Evolutionary conservation across 1,140 invertebrate genomes (phyloP).

Genomic region (Drosophila carrolli): DNA sequence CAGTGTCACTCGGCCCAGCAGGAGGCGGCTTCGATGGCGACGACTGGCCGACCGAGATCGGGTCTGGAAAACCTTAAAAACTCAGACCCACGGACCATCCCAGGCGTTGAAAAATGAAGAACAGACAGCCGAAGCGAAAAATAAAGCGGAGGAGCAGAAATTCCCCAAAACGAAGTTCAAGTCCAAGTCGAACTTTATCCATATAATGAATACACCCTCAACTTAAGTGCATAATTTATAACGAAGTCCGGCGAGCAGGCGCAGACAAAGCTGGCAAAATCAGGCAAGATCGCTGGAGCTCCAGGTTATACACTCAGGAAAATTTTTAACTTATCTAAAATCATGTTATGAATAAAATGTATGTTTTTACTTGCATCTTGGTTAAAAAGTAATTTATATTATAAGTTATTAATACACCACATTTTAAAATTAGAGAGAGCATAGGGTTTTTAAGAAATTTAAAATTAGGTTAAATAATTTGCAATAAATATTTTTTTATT

Average conservation of each 20-base stretch:
- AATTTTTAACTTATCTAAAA: neutral
- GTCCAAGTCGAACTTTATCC: slow-evolving; percentile 72
- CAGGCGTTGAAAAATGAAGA: slow-evolving; percentile 81
- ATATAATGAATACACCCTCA: slow-evolving; percentile 81
- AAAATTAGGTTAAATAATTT: too few relatives aligned
- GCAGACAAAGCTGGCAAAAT: slow-evolving; percentile 34
- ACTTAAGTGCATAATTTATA: slow-evolving; percentile 84
- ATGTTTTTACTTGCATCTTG: too few relatives aligned
- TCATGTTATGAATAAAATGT: too few relatives aligned
- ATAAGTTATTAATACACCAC: too few relatives aligned
- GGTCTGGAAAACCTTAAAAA: slow-evolving; percentile 11
- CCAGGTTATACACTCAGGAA: slow-evolving; percentile 7
- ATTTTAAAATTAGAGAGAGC: too few relatives aligned
- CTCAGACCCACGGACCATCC: slow-evolving; percentile 62
- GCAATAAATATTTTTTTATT: too few relatives aligned
- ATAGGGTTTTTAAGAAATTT: too few relatives aligned
- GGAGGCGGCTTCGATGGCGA: slow-evolving; percentile 61
- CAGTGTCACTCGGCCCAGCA: slow-evolving; percentile 81
- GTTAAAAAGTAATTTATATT: too few relatives aligned
- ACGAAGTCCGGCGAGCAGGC: slow-evolving; percentile 63
- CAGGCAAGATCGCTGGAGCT: slow-evolving; percentile 21
- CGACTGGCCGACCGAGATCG: slow-evolving; percentile 27
- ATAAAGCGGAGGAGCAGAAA: slow-evolving; percentile 48
- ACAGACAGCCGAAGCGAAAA: slow-evolving; percentile 61
- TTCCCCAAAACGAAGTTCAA: slow-evolving; percentile 52